A percentile compares a stretch with the other conserved stretches of the same genome.
Evolutionary conservation across 1,140 invertebrate genomes (phyloP).

Genomic region (Solen grandis): DNA sequence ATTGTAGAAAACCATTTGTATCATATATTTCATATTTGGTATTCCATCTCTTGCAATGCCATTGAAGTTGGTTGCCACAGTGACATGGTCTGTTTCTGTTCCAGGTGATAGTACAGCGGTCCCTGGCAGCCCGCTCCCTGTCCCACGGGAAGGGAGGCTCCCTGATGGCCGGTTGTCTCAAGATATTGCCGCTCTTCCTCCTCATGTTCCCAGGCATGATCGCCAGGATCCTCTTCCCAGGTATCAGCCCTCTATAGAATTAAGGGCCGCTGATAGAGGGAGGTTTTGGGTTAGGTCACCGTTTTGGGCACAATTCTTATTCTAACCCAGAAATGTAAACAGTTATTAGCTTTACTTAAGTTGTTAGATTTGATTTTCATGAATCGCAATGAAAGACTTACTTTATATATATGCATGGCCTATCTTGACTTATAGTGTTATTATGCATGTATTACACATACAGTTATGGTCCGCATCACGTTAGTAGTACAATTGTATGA

Average conservation of each 20-base stretch:
- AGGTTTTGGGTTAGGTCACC: too few relatives aligned
- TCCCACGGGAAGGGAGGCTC: slow-evolving; percentile 82
- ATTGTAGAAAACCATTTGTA: not conserved
- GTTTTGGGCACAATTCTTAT: too few relatives aligned
- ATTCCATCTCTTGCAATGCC: not conserved
- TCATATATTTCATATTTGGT: not conserved
- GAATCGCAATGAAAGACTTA: not conserved
- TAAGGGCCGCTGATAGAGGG: too few relatives aligned
- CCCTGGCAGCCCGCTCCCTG: slow-evolving; percentile 82
- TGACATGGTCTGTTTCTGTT: not conserved
- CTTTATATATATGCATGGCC: too few relatives aligned
- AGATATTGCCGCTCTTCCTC: slow-evolving; percentile 82
- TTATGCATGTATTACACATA: too few relatives aligned
- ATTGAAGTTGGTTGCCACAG: not conserved
- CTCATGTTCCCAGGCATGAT: slow-evolving; percentile 84
- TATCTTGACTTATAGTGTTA: too few relatives aligned
- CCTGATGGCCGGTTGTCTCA: slow-evolving; percentile 82
- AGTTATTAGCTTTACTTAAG: not conserved
- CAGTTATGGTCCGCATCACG: too few relatives aligned
- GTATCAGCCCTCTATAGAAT: slow-evolving; percentile 65
- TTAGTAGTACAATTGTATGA: too few relatives aligned
- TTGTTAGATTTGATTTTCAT: not conserved
- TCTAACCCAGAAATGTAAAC: too few relatives aligned
- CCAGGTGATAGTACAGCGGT: slow-evolving; percentile 83
- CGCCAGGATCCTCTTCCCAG: slow-evolving; percentile 79